A percentile compares a stretch with the other conserved stretches of the same genome.
Conservation (phyloP, 2,797 vertebrate species). For the Diceros bicornis region DNA sequence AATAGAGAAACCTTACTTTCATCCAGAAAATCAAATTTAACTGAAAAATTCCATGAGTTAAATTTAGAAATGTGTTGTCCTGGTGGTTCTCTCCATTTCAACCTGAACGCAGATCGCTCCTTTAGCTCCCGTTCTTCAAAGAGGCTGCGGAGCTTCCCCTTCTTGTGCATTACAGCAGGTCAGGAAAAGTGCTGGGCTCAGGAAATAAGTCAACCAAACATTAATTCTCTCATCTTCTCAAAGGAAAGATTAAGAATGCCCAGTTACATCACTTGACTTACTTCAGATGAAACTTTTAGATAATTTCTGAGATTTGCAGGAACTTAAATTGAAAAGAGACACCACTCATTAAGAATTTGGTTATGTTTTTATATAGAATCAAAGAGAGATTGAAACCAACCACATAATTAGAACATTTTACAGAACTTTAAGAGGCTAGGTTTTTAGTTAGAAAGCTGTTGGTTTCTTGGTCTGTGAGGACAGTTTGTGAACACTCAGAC, state of each 20-base stretch:
- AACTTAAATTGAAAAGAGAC: slow-evolving; percentile 53
- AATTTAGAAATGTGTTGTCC: slow-evolving; percentile 18
- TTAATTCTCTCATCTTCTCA: slow-evolving; percentile 12
- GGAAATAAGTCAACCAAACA: not conserved
- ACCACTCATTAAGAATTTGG: slow-evolving; percentile 18
- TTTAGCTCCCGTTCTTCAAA: not conserved
- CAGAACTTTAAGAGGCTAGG: not conserved
- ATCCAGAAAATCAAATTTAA: slow-evolving; percentile 30
- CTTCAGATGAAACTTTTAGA: slow-evolving; percentile 42
- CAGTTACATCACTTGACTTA: slow-evolving; percentile 11
- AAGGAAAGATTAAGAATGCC: not conserved
- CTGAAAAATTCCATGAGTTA: slow-evolving; percentile 40
- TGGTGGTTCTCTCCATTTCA: not conserved
- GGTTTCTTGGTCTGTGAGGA: not conserved
- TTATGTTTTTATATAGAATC: slow-evolving; percentile 24
- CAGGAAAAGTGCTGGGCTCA: not conserved
- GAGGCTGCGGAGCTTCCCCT: not conserved
- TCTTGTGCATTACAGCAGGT: not conserved
- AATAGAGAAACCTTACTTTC: not conserved
- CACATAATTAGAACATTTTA: slow-evolving; percentile 30
- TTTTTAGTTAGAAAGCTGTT: slow-evolving; percentile 23
- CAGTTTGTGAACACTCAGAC: not conserved
- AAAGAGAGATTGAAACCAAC: slow-evolving; percentile 20
- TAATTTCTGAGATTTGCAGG: slow-evolving; percentile 55
- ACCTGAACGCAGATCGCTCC: slow-evolving; percentile 10